Base-by-base conservation (phyloP, 2,888 invertebrate species). In the Synergus umbraculus region DNA sequence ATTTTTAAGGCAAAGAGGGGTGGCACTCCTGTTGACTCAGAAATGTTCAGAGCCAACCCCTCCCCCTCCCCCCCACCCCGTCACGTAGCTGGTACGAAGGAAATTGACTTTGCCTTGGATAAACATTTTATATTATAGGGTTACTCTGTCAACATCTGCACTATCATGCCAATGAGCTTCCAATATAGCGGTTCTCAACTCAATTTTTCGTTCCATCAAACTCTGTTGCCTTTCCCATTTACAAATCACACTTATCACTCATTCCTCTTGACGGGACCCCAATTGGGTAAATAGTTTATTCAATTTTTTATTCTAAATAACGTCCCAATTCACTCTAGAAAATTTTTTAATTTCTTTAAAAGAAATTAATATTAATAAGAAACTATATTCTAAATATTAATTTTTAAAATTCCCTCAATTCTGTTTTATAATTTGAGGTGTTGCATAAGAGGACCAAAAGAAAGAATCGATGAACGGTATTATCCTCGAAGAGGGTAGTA, bases 121-220 rank as follows among this genome's bases (percentile, higher is more conserved):
- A 85, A 85, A 85, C 85, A 85, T 85, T 85, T 85, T 85, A 85
- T 85, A 85, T 85, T 84, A 85, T 83, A 85, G 85, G 80, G 85
- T 85, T 85, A 85, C 85, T 84, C 81, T 85, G 85, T 85, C 85
- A 85, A 85, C 84, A 85, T 80, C 81, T 80, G 78, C 82, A 83
- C 69, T 80, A 78, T 83, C 81, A 76, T 81, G 79, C 79, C 79
- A 82, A 80, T 78, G 76, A 78, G 78, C 65, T 64, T 60, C 76
- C 77, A 76, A 78, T 69, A 49, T 82, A 83, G 81, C 41, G 83
- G 82, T 81, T 82, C 84, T 83, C 84, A 82, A 77, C 81, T 84
- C 82, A 79, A 78, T 79, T 81, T 82, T 79, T 81, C 80, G 81
- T 83, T 82, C 79, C 79, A 76, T 82, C 81, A 79, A 54, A 73